Conservation (phyloP, 2,797 vertebrate genomes). For the Schizopygopsis malacanthus region DNA sequence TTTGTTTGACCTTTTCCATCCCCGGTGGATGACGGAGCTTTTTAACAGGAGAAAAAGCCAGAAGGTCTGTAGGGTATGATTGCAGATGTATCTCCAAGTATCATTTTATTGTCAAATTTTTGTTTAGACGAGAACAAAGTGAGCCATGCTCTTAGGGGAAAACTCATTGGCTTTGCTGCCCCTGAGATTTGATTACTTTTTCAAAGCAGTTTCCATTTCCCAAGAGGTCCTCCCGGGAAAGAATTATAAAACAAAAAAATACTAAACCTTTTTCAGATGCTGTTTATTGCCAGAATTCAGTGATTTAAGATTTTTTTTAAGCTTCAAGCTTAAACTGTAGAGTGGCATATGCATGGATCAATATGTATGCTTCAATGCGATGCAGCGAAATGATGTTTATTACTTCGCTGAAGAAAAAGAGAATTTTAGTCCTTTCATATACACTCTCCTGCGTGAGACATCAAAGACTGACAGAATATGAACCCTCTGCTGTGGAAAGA, state of each 20-base stretch:
- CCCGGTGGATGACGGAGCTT: conserved; percentile 50
- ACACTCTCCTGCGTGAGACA: conserved; percentile 45
- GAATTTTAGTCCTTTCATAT: conserved; percentile 28
- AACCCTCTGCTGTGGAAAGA: conserved; percentile 43
- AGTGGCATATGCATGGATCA: neutral
- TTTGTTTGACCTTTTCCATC: conserved; percentile 67
- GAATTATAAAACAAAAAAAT: neutral
- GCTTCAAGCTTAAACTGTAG: neutral
- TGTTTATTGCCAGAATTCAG: conserved; percentile 2
- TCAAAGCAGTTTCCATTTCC: conserved; percentile 45
- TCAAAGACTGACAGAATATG: conserved; percentile 39
- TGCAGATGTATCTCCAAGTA: conserved; percentile 13
- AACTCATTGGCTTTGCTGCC: conserved; percentile 19
- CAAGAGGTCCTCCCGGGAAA: neutral
- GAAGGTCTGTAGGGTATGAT: conserved; percentile 52
- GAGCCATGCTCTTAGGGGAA: conserved; percentile 11
- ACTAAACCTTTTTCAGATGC: neutral
- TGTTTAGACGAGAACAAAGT: conserved; percentile 31
- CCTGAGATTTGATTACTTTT: conserved; percentile 46
- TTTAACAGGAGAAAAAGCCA: conserved; percentile 49
- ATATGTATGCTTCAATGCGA: neutral
- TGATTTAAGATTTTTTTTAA: neutral
- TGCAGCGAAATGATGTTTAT: conserved; percentile 12
- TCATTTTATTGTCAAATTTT: conserved; percentile 21
- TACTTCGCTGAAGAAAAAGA: neutral